Evolutionary conservation across 2,113 vertebrate genomes (phyloP).

Genomic region (Cariama cristata): DNA sequence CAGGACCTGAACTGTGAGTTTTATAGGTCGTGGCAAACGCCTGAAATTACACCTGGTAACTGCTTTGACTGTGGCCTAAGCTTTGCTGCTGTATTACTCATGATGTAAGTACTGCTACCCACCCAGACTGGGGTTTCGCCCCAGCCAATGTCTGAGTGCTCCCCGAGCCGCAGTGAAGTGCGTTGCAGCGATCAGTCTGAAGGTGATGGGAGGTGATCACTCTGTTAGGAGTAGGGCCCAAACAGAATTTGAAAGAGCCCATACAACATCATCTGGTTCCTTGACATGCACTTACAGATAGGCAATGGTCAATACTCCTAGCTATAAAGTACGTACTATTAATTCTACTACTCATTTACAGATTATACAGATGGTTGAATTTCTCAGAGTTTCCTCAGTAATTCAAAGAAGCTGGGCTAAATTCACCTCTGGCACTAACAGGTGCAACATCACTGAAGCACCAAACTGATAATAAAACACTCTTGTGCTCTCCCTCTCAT

Average conservation of each 20-base stretch:
- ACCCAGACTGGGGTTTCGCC: rapidly evolving
- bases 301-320: rapidly evolving
- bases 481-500: not conserved
- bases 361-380: not conserved
- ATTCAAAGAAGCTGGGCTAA: not conserved
- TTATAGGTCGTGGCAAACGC: not conserved
- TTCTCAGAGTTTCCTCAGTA: not conserved
- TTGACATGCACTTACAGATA: not conserved
- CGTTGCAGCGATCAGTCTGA: rapidly evolving
- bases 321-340: not conserved
- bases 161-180: rapidly evolving
- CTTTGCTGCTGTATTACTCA: not conserved
- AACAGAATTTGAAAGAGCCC: not conserved
- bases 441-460: not conserved
- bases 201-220: not conserved
- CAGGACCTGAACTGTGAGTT: not conserved
- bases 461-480: not conserved
- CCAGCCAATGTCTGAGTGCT: not conserved
- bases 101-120: not conserved
- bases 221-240: rapidly evolving
- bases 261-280: not conserved
- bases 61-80: not conserved
- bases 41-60: not conserved
- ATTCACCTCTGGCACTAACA: not conserved
- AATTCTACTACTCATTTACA: not conserved